Base-by-base conservation (phyloP, 2,888 invertebrate genomes). In the Trissolcus japonicus region DNA sequence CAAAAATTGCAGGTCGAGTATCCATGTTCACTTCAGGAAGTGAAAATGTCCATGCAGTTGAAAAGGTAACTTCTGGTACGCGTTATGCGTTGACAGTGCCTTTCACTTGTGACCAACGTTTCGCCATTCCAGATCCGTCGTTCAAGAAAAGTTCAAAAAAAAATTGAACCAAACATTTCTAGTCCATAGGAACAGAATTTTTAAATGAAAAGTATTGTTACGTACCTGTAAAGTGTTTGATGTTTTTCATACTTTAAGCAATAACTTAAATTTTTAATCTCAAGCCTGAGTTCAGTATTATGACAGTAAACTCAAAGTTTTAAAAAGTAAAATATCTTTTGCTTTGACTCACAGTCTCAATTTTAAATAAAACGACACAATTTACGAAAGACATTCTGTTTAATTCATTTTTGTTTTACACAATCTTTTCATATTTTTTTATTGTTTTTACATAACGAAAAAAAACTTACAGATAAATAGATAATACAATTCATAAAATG, bases 1-100 rank as follows among this genome's bases (percentile, higher is more conserved):
- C n/a, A 19, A 40, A 41, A 55, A 48, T 74, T 61, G 4, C 57
- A 92, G 92, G 94, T 16, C 91, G 97, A 79, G 92, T 96, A 1
- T 94, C 94, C 35, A 94, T 95, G 90, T 97, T 96, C 86, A 96
- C 96, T 0, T 96, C 97, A 54, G 97, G 96, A 13, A 92, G 92
- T 48, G 97, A 97, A 90, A 97, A 97, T 90, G 87, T 92, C 0
- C 96, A 97, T 89, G 92, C 91, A 87, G 95, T 97, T 1, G 96
- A 97, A 88, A 92, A 92, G 88, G 94, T 97, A 4, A 91, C 90
- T 9, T 91, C 92, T 19, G 97, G 97, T 14, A 91, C 91, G 13
- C 90, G 96, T 85, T 96, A 94, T 88, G 96, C 96, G 4, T 91
- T 96, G 80, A 96, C 96, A 0, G 93, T 97, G 59, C 95, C 96